These are phyloP conservation scores for Scolopax rusticola DNA, from an alignment of 2,797 vertebrate species.

Conservation along the genomic window DNA sequence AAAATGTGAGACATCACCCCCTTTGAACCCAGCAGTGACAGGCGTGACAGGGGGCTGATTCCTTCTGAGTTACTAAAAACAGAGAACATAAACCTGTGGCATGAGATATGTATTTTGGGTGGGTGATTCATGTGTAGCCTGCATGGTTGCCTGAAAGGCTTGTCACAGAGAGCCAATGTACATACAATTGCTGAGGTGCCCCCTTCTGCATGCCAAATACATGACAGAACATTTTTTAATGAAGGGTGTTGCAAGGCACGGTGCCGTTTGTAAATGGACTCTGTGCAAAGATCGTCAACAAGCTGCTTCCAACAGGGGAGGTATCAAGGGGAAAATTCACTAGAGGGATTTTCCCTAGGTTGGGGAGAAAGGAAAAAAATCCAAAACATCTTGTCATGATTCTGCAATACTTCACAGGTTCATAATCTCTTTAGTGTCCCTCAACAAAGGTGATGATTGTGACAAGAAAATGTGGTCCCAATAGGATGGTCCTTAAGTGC, in stretches of 20 bases:
- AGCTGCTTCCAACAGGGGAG: neutral
- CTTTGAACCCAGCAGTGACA: neutral
- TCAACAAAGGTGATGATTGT: neutral
- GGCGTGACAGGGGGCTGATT: neutral
- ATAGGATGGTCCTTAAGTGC: neutral
- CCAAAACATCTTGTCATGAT: neutral
- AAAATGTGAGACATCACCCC: neutral
- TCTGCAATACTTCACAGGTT: neutral
- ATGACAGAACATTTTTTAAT: neutral
- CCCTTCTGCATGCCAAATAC: neutral
- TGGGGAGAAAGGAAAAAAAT: neutral
- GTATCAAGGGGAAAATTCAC: neutral
- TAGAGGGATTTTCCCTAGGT: neutral
- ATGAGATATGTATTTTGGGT: neutral
- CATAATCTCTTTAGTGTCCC: neutral
- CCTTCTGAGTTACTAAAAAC: neutral
- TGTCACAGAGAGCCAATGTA: neutral
- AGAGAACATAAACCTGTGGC: neutral
- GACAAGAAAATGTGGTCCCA: neutral
- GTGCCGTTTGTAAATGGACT: neutral
- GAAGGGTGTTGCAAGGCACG: neutral
- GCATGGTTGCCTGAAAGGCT: neutral
- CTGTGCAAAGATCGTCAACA: neutral
- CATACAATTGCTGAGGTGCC: neutral
- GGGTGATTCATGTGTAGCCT: neutral